Percentiles rank a stretch among this genome's conserved stretches.
phyloP scores from a whole-genome alignment of 1,140 invertebrate genomes.

The Lucilia sericata region DNA sequence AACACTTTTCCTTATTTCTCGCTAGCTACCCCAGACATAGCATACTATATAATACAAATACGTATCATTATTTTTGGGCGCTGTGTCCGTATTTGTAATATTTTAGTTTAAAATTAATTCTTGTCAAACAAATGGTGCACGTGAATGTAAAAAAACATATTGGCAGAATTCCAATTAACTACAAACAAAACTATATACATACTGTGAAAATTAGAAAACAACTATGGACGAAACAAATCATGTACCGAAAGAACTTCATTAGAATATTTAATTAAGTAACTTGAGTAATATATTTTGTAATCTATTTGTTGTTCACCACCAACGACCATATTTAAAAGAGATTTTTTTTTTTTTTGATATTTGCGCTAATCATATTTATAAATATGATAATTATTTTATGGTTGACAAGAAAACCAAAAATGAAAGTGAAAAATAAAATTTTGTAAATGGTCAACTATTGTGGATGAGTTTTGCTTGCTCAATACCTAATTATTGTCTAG shows the following conservation, averaged over 20 bases:
- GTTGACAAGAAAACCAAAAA: background rate
- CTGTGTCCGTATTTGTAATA: background rate
- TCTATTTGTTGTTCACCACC: background rate
- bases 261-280: slow-evolving; percentile 1
- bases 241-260: background rate
- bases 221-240: too few relatives aligned
- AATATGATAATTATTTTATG: background rate
- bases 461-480: background rate
- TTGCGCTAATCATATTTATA: background rate
- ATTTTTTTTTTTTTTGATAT: background rate
- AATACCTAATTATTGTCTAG: background rate
- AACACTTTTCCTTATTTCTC: too few relatives aligned
- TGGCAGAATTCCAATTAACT: slow-evolving; percentile 34
- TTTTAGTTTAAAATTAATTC: slow-evolving; percentile 2
- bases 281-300: background rate
- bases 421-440: slow-evolving; percentile 14
- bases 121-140: background rate
- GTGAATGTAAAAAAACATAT: slow-evolving; percentile 22
- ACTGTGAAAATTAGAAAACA: background rate
- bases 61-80: background rate
- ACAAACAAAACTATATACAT: background rate
- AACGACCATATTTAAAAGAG: background rate
- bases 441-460: background rate
- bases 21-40: too few relatives aligned
- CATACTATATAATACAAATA: too few relatives aligned